Evolutionary conservation across 1,140 invertebrate genomes (phyloP), one percentile per base, ranked within the genome.

Genomic region (Pseudachorutes palmiensis): DNA sequence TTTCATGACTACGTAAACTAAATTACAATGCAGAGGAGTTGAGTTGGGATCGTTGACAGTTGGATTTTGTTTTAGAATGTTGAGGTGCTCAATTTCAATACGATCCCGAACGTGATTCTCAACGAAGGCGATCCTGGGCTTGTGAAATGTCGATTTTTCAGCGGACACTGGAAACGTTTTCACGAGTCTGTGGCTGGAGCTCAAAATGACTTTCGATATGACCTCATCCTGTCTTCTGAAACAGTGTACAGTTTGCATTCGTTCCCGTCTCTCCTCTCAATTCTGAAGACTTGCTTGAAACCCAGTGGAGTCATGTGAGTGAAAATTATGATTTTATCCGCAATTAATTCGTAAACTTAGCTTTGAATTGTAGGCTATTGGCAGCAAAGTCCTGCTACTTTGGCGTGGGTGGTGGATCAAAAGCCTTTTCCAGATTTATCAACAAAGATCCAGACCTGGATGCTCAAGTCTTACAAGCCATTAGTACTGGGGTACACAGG

Each of bases 1-100:
- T 94, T 94, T 80, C 92, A 94, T 80, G 92, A 96, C 82, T 96
- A 92, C 83, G 91, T 94, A 82, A 82, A 86, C 82, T 41, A 67
- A 59, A 19, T 55, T 55, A 29, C 41, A 66, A 41, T 31, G 33
- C 55, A 12, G 36, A 24, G 22, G 45, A 26, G 33, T 36, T 63
- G 61, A 29, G 30, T 58, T 61, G 28, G 28, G 2, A 55, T 14
- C 5, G 5, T 45, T 51, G 0, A 31, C 64, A 36, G 32, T 24
- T 59, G 22, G 0, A 60, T 62, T 60, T 67, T 64, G 19, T 75
- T 76, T 31, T 78, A 92, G 89, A 92, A 92, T 79, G 75, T 78
- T 68, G 89, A 91, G 79, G 87, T 93, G 9, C 75, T 93, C 63
- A 79, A 84, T 73, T 79, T 80, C 67, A 75, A 85, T 0, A 94